phyloP scores from a whole-genome alignment of 2,888 invertebrate genomes.

The Drosophila quinaria region DNA sequence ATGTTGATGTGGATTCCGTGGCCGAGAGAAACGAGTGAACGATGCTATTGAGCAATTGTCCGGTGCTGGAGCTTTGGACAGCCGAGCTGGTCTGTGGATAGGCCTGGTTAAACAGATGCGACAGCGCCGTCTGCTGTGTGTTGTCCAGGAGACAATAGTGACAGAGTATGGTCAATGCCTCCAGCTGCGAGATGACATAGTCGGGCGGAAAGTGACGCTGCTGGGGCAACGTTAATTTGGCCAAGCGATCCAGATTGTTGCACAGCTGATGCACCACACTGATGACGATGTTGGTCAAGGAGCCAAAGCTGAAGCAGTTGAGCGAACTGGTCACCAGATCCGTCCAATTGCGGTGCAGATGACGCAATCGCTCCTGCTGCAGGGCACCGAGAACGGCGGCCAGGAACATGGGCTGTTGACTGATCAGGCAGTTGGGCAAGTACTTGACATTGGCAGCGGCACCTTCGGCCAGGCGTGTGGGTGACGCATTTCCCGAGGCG shows the following conservation, averaged over 20 bases:
- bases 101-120: conserved; percentile 87
- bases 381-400: conserved; percentile 92
- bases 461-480: conserved; percentile 78
- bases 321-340: conserved; percentile 92
- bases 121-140: conserved; percentile 87
- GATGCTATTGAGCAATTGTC: conserved; percentile 92
- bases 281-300: conserved; percentile 91
- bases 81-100: conserved; percentile 87
- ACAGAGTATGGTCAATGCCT: conserved; percentile 91
- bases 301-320: conserved; percentile 91
- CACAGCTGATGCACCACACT: conserved; percentile 91
- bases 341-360: conserved; percentile 93
- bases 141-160: conserved; percentile 91
- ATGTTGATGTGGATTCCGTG: conserved; percentile 62
- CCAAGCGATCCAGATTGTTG: conserved; percentile 90
- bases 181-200: conserved; percentile 91
- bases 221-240: conserved; percentile 83
- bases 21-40: conserved; percentile 92
- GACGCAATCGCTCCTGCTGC: conserved; percentile 89
- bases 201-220: conserved; percentile 88
- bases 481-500: conserved; percentile 81
- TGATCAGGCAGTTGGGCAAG: conserved; percentile 89
- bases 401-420: conserved; percentile 93
- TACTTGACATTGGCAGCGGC: conserved; percentile 87
- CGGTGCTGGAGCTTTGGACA: conserved; percentile 88